Percentiles rank a stretch among this genome's conserved stretches.
Conservation (phyloP, 1,140 invertebrate genomes). For the Cryptotermes secundus region DNA sequence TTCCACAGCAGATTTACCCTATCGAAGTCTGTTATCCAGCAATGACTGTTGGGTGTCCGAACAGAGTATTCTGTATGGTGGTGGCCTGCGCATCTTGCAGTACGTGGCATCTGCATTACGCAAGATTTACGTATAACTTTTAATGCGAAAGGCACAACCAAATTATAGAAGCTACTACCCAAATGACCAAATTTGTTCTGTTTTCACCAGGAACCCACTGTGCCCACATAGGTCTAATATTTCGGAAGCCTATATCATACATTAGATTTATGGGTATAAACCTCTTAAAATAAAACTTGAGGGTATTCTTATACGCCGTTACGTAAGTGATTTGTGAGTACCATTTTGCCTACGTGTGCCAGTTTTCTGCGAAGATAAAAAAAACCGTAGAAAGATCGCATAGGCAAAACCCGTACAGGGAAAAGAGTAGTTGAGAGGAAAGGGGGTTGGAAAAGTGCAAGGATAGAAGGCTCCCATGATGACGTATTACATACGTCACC, state of each 20-base stretch:
- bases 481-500: neutral
- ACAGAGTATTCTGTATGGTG: too few relatives aligned
- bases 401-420: neutral
- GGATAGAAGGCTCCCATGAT: neutral
- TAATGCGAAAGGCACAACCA: too few relatives aligned
- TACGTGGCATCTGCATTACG: too few relatives aligned
- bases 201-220: neutral
- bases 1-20: too few relatives aligned
- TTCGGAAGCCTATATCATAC: neutral
- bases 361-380: neutral
- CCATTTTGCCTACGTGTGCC: slow-evolving; percentile 17
- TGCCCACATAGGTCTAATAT: neutral
- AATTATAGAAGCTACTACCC: neutral
- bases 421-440: neutral
- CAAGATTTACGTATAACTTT: too few relatives aligned
- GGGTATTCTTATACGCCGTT: neutral
- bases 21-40: too few relatives aligned
- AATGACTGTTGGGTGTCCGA: too few relatives aligned
- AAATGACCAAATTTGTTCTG: neutral
- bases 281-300: neutral
- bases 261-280: neutral
- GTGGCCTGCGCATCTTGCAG: too few relatives aligned
- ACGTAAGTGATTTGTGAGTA: neutral
- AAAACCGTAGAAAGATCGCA: neutral
- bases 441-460: neutral